Base-by-base conservation (phyloP, 2,888 invertebrate genomes). In the Griposia aprilina region DNA sequence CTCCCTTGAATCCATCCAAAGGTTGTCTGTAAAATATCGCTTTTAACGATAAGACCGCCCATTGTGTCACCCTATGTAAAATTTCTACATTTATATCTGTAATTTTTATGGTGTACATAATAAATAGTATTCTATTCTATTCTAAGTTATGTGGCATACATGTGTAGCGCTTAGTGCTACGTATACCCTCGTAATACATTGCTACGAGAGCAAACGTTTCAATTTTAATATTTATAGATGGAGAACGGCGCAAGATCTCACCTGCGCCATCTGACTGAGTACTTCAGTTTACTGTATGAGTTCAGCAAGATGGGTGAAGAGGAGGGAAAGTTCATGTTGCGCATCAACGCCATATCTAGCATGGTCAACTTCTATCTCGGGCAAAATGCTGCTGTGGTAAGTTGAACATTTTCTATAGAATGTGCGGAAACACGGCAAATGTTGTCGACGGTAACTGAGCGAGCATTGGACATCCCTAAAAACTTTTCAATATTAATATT, bases 231-330 rank as follows among this genome's bases (percentile, higher is more conserved):
- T 67, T 74, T 69, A 2, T 26, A 98, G 94, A 98, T 99, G 98
- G 99, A 99, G 91, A 98, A 98, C 92, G 98, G 98, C 69, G 99
- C 98, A 59, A 98, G 98, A 88, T 98, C 98, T 50, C 98, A 99
- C 94, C 93, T 99, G 82, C 98, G 98, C 81, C 98, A 99, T 93
- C 96, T 99, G 85, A 98, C 99, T 0, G 99, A 99, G 94, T 99
- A 99, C 94, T 99, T 99, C 94, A 98, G 98, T 60, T 97, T 99
- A 90, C 96, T 99, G 83, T 98, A 99, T 93, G 99, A 99, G 94
- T 99, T 99, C 94, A 99, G 99, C 88, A 98, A 99, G 93, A 98
- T 99, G 98, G 99, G 99, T 0, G 99, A 99, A 84, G 99, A 99
- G 90, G 99, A 99, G 93, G 98, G 98, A 50, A 97, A 98, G 93